Base-by-base conservation (phyloP, 2,113 vertebrate species). In the Mesocricetus auratus region DNA sequence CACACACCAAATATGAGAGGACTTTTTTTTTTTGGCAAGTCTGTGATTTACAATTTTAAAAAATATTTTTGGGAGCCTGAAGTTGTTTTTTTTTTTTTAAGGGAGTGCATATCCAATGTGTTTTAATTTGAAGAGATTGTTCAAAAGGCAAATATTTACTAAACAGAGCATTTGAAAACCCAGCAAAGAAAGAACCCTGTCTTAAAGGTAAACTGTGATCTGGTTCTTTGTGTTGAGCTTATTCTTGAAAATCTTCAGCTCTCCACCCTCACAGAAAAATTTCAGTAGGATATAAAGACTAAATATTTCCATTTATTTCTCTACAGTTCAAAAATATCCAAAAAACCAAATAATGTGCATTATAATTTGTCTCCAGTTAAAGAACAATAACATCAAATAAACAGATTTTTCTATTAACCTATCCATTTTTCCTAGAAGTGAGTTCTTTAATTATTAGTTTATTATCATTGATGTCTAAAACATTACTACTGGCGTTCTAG, bases 211-310 rank as follows among this genome's bases (percentile, higher is more conserved):
- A 60, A 87, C 15, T 91, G 66, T 95, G 89, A 97, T 96, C 58
- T 93, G 93, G 97, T 58, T 94, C 96, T 77, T 93, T 97, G 79
- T 97, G 94, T 96, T 97, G 53, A 94, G 90, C 47, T 93, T 97
- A 68, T 22, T 83, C 93, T 96, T 36, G 95, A 97, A 78, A 96
- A 96, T 58, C 69, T 60, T 94, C 95, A 89, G 73, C 93, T 94
- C 26, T 60, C 39, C 26, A 89, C 16, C 89, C 58, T 93, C 73
- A 62, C 45, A 90, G 94, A 95, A 21, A 96, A 77, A 83, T 78
- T 68, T 89, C 42, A 94, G 69, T 86, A 75, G 60, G 33, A 69
- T 66, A 53, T 64, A 13, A 89, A 82, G 12, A 62, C 53, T 88
- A 86, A 66, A 75, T 90, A 73, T 82, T 87, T 91, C 89, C 69